Conservation (phyloP, 2,113 vertebrate genomes). For the Larimichthys crocea region DNA sequence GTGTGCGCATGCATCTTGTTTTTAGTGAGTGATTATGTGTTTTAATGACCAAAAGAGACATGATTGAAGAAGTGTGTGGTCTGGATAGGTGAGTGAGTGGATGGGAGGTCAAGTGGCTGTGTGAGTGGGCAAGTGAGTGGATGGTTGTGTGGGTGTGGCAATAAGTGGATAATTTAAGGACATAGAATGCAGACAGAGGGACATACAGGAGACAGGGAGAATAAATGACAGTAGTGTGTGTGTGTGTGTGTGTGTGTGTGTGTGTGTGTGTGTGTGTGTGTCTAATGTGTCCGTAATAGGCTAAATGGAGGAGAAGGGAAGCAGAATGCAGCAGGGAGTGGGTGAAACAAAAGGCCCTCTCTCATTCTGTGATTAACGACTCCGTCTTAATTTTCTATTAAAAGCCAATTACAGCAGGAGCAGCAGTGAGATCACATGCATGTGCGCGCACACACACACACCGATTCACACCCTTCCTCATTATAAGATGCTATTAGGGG, state of each 20-base stretch:
- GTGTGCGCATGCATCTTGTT: background rate
- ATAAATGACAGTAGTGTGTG: slow-evolving; percentile 23
- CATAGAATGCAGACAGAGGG: slow-evolving; percentile 18
- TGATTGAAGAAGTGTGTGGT: background rate
- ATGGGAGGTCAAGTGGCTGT: slow-evolving; percentile 21
- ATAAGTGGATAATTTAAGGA: slow-evolving; percentile 45
- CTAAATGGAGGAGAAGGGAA: slow-evolving; percentile 79
- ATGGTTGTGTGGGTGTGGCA: background rate
- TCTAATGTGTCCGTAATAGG: slow-evolving; percentile 75
- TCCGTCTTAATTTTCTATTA: slow-evolving; percentile 86
- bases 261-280: slow-evolving; percentile 50
- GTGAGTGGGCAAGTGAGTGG: slow-evolving; percentile 9
- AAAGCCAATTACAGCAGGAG: slow-evolving; percentile 84
- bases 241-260: slow-evolving; percentile 36
- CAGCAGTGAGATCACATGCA: slow-evolving; percentile 65
- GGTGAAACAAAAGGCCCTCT: slow-evolving; percentile 69
- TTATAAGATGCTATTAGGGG: slow-evolving; percentile 69
- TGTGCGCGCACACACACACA: slow-evolving; percentile 6
- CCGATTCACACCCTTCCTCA: slow-evolving; percentile 50
- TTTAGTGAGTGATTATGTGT: background rate
- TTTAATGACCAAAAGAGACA: background rate
- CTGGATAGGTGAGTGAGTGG: slow-evolving; percentile 1
- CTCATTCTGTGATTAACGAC: slow-evolving; percentile 83
- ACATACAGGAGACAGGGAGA: slow-evolving; percentile 17
- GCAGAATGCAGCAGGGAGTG: slow-evolving; percentile 76